Evolutionary conservation across 1,140 invertebrate genomes (phyloP), one percentile per base, ranked within the genome.

Genomic region (Drosophila rufa): DNA sequence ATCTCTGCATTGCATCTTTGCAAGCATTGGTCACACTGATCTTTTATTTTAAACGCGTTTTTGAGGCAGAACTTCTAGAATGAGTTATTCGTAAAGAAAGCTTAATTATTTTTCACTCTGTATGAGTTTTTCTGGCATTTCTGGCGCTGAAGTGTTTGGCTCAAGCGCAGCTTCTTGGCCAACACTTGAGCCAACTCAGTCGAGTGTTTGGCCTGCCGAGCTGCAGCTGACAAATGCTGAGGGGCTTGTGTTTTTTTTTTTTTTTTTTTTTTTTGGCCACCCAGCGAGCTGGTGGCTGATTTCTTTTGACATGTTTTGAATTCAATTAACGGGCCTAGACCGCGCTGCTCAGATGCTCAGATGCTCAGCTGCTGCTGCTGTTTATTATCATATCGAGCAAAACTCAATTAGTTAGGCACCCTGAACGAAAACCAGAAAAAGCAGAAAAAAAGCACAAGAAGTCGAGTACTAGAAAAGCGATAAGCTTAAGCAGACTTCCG

Each of bases 401-500:
- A 87, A 85, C 85, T 89, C 85, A 89, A 89, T 89, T 89, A 89
- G 85, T 78, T 90, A 53, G 68, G 55, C 55, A 45, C 14, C 38
- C 51, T 17, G 53, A 48, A 51, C 25, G 47, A 5, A 33, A 8
- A 38, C 7, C 14, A 19, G 22, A 11, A 22, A 53, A 55, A 6
- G 7, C 19, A 7, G n/a, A 17, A 30, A 33, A 36, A 22, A 55
- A 55, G 1, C 7, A 9, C 12, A 17, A 33, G 17, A 36, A 38
- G 12, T 56, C 53, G 50, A 57, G 58, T 57, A 79, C 75, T 65
- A 60, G 46, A 36, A 45, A 46, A 47, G 14, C 60, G 53, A 62
- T 91, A 89, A 91, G 81, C 75, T 85, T 89, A 91, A 91, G 82
- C 90, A 91, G 90, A 91, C 85, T 91, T 91, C 89, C 89, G 89